Conservation (phyloP, 2,888 invertebrate genomes). For the Leptarthrus brevirostris region DNA sequence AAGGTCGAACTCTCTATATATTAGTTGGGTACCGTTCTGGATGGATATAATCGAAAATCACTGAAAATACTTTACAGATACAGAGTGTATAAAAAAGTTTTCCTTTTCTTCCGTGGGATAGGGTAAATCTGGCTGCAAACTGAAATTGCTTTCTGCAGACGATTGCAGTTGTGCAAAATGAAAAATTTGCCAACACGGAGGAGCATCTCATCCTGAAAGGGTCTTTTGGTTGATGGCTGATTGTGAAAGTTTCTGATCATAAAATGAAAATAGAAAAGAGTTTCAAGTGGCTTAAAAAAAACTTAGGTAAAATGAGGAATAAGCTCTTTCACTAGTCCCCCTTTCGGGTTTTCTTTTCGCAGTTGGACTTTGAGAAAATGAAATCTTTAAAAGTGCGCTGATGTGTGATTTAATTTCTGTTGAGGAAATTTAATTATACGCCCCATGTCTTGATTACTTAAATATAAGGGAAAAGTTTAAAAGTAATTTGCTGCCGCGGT, state of each 20-base stretch:
- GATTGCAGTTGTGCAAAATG: background rate
- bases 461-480: too few relatives aligned
- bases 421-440: too few relatives aligned
- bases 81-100: background rate
- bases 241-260: background rate
- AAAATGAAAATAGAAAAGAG: background rate
- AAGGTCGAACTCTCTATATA: conserved; percentile 7
- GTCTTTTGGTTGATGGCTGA: background rate
- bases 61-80: background rate
- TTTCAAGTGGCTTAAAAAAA: background rate
- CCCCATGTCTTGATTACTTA: too few relatives aligned
- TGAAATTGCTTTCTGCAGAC: background rate
- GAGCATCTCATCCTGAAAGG: background rate
- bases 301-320: background rate
- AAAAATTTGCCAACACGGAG: background rate
- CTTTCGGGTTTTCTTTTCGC: too few relatives aligned
- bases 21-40: conserved; percentile 1
- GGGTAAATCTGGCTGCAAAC: background rate
- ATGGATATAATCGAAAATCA: conserved; percentile 37
- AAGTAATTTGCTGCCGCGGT: too few relatives aligned
- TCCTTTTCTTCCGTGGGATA: background rate
- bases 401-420: too few relatives aligned
- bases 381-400: too few relatives aligned
- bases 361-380: too few relatives aligned
- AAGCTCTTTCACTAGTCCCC: too few relatives aligned